phyloP scores from a whole-genome alignment of 2,797 vertebrate genomes.

The Urosaurus nigricauda region DNA sequence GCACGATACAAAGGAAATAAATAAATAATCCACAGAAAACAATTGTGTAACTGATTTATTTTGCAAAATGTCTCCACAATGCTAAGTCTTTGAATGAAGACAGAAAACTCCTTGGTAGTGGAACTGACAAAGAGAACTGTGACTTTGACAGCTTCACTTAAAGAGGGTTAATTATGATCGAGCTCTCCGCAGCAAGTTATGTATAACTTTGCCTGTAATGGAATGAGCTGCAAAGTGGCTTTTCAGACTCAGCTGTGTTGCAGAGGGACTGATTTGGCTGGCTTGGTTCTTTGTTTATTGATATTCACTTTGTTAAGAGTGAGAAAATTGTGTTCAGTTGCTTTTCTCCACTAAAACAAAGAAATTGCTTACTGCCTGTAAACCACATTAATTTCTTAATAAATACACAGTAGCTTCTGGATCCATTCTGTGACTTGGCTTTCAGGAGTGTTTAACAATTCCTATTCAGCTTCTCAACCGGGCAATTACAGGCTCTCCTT shows the following conservation, averaged over 20 bases:
- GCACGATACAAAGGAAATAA: too few relatives aligned
- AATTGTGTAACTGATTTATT: background rate
- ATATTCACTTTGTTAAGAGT: constrained; percentile 47
- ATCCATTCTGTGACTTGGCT: constrained; percentile 7
- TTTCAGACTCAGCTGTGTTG: constrained; percentile 19
- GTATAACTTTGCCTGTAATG: constrained; percentile 31
- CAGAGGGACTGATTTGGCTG: constrained; percentile 26
- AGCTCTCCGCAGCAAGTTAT: constrained; percentile 13
- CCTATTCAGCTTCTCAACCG: constrained; percentile 32
- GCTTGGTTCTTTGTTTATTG: constrained; percentile 31
- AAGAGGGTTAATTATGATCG: constrained; percentile 24
- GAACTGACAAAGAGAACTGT: background rate
- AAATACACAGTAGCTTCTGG: constrained; percentile 27
- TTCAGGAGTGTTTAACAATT: constrained; percentile 35
- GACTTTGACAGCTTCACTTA: background rate
- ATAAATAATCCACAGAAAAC: background rate
- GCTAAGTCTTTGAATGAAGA: constrained; percentile 7
- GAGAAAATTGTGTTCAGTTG: constrained; percentile 39
- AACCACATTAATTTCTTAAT: constrained; percentile 47
- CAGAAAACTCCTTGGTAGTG: background rate
- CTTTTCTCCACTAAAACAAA: constrained; percentile 35
- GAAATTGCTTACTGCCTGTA: constrained; percentile 21
- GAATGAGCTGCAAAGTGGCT: constrained; percentile 3
- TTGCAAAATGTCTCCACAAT: background rate
- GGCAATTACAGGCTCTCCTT: constrained; percentile 37